phyloP scores from a whole-genome alignment of 1,140 invertebrate genomes.

The Trichoplusia ni region DNA sequence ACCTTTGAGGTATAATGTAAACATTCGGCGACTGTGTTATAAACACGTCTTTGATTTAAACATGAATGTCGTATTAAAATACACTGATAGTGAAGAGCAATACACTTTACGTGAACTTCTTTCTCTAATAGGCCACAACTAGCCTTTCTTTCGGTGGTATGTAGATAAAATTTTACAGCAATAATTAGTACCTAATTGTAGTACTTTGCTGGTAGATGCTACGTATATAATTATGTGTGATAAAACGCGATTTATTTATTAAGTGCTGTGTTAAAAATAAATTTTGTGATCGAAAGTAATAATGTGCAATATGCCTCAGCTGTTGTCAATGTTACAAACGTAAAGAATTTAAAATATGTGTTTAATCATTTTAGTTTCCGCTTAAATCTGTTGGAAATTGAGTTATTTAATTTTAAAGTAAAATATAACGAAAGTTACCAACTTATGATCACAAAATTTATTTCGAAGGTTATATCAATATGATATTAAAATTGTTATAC shows the following conservation, averaged over 20 bases:
- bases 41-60: slow-evolving; percentile 2
- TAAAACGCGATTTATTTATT: slow-evolving; percentile 68
- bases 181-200: slow-evolving; percentile 78
- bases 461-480: slow-evolving; percentile 72
- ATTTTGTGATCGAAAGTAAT: slow-evolving; percentile 46
- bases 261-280: slow-evolving; percentile 50
- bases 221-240: slow-evolving; percentile 73
- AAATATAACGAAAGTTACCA: slow-evolving; percentile 22
- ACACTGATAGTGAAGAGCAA: slow-evolving; percentile 20
- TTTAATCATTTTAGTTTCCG: no score
- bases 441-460: slow-evolving; percentile 55
- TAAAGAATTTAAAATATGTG: slow-evolving; percentile 3
- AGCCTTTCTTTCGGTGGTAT: slow-evolving; percentile 77
- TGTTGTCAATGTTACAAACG: slow-evolving; percentile 8
- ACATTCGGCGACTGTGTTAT: slow-evolving; percentile 3
- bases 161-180: slow-evolving; percentile 78
- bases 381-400: neutral
- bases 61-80: neutral
- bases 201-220: slow-evolving; percentile 76
- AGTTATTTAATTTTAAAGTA: neutral
- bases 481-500: slow-evolving; percentile 80
- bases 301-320: slow-evolving; percentile 13
- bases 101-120: slow-evolving; percentile 37
- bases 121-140: slow-evolving; percentile 52
- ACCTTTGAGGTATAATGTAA: neutral